Evolutionary conservation across 2,797 vertebrate genomes (phyloP), one percentile per base, ranked within the genome.

Genomic region (Chanos chanos): DNA sequence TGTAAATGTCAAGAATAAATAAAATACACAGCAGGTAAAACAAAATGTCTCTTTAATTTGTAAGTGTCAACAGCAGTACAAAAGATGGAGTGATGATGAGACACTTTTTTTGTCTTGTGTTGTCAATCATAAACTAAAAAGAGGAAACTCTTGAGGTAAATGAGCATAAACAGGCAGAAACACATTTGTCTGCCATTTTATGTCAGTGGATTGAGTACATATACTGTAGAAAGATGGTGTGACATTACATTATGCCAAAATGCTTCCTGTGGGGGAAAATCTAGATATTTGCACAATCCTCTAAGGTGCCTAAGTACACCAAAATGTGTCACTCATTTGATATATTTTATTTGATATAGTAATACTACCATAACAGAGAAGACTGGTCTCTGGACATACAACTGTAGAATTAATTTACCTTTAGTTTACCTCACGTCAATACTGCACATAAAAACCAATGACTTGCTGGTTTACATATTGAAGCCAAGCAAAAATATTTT

Each of bases 21-120:
- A 19, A 61, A 74, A 61, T 41, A 79, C 66, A 77, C 77, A 77
- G 76, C 77, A 74, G 84, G 85, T 98, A 95, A 98, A 98, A 97
- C 95, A 98, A 98, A 98, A 97, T 93, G 92, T 95, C 93, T 98
- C 94, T 99, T 99, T 99, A 99, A 98, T 99, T 94, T 94, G 90
- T 97, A 94, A 96, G 96, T 98, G 97, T 99, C 93, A 95, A 98
- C 95, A 99, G 94, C 95, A 98, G 97, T 99, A 99, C 96, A 99
- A 99, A 98, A 99, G 93, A 98, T 98, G 95, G 94, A 98, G 95
- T 97, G 96, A 97, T 94, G 92, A 93, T 94, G 92, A 92, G 91
- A 95, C 90, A 88, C 76, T 84, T 85, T 74, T 89, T 79, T 85
- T 83, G 83, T 82, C 45, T 61, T 54, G 54, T 72, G 47, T 66